Evolutionary conservation across 2,113 vertebrate species (phyloP).

Genomic region (Dascyllus trimaculatus): DNA sequence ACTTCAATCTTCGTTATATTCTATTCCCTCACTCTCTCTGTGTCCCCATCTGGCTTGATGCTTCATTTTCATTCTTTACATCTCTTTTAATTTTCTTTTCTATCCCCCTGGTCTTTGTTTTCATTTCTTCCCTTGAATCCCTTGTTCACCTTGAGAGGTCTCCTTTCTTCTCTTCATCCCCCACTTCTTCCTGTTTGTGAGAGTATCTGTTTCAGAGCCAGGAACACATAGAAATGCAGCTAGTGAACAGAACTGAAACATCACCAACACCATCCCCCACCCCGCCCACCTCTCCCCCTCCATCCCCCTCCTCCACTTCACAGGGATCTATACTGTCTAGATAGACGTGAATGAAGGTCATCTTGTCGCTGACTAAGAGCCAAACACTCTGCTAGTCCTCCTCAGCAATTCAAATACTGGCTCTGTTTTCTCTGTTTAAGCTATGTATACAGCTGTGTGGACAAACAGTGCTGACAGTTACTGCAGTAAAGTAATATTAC

Average conservation of each 20-base stretch:
- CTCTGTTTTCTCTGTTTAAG: constrained; percentile 52
- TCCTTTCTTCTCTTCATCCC: constrained; percentile 9
- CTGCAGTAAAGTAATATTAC: constrained; percentile 44
- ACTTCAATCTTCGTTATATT: constrained; percentile 10
- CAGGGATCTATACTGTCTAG: constrained; percentile 59
- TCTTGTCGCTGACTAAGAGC: constrained; percentile 60
- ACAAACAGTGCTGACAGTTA: constrained; percentile 40
- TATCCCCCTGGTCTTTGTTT: not conserved
- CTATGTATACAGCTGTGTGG: constrained; percentile 67
- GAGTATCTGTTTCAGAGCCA: constrained; percentile 70
- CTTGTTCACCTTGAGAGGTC: constrained; percentile 68
- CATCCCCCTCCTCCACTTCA: constrained; percentile 41
- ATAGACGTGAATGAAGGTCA: constrained; percentile 76
- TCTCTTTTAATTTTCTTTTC: constrained; percentile 29
- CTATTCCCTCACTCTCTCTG: not conserved
- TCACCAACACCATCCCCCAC: constrained; percentile 7
- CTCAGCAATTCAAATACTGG: constrained; percentile 61
- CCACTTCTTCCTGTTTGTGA: constrained; percentile 48
- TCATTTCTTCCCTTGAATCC: constrained; percentile 21
- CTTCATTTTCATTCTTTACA: constrained; percentile 36
- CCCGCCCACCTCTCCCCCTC: not conserved
- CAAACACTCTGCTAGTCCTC: constrained; percentile 59
- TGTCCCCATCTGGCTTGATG: constrained; percentile 17
- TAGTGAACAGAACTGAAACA: constrained; percentile 59
- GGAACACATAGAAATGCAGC: constrained; percentile 52